Base-by-base conservation (phyloP, 2,113 vertebrate species). In the Chrysemys picta region DNA sequence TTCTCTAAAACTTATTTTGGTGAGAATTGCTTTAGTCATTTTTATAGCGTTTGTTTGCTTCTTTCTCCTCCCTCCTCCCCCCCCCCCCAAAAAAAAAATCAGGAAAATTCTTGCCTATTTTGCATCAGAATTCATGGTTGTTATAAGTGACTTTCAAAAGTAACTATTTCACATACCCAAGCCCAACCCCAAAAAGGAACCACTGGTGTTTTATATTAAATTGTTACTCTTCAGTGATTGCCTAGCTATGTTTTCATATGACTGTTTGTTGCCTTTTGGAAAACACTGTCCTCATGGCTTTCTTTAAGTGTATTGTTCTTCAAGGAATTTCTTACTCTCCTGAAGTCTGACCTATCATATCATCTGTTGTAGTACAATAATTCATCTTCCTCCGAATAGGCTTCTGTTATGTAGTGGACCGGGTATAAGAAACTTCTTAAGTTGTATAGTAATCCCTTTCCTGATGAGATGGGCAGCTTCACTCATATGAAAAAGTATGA, bases 401-500 rank as follows among this genome's bases (percentile, higher is more conserved):
- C 94, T 84, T 80, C 59, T 47, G n/a, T 82, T 93, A 79, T 5
- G 2, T 0, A n/a, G 72, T 50, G 50, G n/a, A 0, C 47, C 87
- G 96, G 91, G 2, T 75, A 85, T 80, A 88, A 87, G n/a, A 85
- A 88, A 42, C 8, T 49, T 3, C 27, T 86, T 50, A 47, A 10
- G 9, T 81, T 75, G 49, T 35, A 35, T 84, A 91, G 45, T 84
- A 91, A 75, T 59, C 29, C 5, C 75, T 80, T 47, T 29, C 81
- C 22, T 94, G 72, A 95, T 42, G 31, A 92, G 82, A 88, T 92
- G 62, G 84, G 72, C 78, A 47, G 54, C 84, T 24, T 84, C 75
- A 42, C 57, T 19, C 22, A 25, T 8, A n/a, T 14, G 72, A 84
- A 53, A 29, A 50, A 35, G 80, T 50, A 81, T 2, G 38, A 1